Percentiles rank a stretch among this genome's conserved stretches.
Evolutionary conservation across 2,797 vertebrate genomes (phyloP).

Genomic region (Dermochelys coriacea): DNA sequence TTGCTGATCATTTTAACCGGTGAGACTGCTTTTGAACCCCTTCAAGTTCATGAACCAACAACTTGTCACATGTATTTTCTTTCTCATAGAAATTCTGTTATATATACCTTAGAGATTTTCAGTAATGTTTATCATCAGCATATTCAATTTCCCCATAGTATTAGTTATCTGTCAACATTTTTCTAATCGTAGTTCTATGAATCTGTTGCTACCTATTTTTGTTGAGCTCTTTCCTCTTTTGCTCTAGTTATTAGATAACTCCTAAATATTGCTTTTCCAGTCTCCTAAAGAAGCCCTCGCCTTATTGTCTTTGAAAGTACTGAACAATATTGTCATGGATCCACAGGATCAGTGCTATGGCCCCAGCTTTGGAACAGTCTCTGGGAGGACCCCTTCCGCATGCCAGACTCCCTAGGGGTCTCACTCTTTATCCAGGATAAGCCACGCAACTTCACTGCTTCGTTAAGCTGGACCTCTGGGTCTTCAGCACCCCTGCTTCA

Average conservation of each 20-base stretch:
- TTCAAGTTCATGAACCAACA: not conserved
- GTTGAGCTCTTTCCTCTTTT: not conserved
- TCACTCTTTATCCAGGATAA: not conserved
- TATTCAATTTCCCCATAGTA: not conserved
- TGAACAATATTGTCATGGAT: not conserved
- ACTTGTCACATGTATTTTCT: not conserved
- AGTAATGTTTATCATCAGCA: not conserved
- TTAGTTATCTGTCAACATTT: not conserved
- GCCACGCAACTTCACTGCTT: not conserved
- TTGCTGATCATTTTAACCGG: not conserved
- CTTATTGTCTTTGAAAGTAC: not conserved
- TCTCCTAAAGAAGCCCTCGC: not conserved
- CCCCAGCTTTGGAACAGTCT: not conserved
- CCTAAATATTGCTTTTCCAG: not conserved
- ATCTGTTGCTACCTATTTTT: not conserved
- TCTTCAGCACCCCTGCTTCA: not conserved
- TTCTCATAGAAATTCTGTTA: not conserved
- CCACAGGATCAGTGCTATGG: not conserved
- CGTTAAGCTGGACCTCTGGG: not conserved
- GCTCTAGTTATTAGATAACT: not conserved
- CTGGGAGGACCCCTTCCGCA: not conserved
- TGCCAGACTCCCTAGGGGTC: not conserved
- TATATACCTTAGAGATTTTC: not conserved
- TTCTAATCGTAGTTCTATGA: not conserved
- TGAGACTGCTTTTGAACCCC: not conserved